Evolutionary conservation across 2,797 vertebrate genomes (phyloP).

Genomic region (Tolypeutes matacus): DNA sequence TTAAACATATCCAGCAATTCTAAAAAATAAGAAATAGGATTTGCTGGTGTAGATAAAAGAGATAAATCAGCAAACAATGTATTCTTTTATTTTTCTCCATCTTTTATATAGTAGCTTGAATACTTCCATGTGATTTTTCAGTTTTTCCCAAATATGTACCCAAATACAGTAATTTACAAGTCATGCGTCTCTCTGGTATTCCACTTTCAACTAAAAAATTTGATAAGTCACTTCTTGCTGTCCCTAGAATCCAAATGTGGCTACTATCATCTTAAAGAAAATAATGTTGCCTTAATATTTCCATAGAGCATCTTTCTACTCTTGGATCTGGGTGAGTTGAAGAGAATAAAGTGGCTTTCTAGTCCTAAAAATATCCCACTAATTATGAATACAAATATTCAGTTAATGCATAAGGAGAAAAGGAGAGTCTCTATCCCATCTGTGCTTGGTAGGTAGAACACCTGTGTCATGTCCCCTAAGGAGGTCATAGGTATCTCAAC

Average conservation of each 20-base stretch:
- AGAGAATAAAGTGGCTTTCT: conserved; percentile 44
- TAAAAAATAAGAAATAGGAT: conserved; percentile 57
- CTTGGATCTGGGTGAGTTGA: neutral
- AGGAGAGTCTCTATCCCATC: neutral
- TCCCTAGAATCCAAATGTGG: neutral
- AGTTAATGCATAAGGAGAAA: neutral
- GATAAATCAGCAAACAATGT: neutral
- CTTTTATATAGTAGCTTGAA: neutral
- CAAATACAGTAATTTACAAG: conserved; percentile 7
- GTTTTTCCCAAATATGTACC: neutral
- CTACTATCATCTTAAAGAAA: conserved; percentile 48
- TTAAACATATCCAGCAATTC: neutral
- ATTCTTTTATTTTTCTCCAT: neutral
- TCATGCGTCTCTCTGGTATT: neutral
- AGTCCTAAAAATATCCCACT: neutral
- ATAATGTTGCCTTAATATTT: neutral
- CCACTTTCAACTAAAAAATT: neutral
- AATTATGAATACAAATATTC: neutral
- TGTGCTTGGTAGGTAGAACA: neutral
- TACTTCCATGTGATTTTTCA: conserved; percentile 28
- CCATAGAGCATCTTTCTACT: neutral
- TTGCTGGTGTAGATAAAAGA: conserved; percentile 38
- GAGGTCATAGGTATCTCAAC: neutral
- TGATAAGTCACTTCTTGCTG: neutral
- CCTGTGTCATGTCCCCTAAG: neutral